Evolutionary conservation across 2,797 vertebrate genomes (phyloP), one percentile per base, ranked within the genome.

Genomic region (Delichon dasypus): DNA sequence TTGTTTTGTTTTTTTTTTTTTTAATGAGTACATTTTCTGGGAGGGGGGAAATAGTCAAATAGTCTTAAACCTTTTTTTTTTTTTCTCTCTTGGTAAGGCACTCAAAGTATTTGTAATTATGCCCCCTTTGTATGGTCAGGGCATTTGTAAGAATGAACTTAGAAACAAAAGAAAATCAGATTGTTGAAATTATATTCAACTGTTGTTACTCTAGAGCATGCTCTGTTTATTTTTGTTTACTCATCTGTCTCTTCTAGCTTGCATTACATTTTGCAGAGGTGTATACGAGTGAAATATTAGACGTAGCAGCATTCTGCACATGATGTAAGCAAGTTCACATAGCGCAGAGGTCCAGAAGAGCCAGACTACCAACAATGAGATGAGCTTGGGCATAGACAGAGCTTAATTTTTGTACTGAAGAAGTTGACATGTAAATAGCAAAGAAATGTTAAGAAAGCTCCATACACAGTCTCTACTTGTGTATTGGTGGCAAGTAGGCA

Each of bases 181-280:
- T 30, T 44, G 32, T 60, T 95, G 30, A 84, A 19, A 34, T 50
- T 64, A 66, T 42, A 44, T 44, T 85, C 67, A 67, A 47, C 45
- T 45, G 4, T 81, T 90, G 36, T 75, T 84, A 73, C n/a, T 51
- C 32, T 70, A 44, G 58, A 84, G 18, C 8, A 57, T 27, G 16
- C 21, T 73, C 78, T 57, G 17, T 89, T 95, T 88, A 62, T 86
- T 96, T 91, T 94, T 91, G 11, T 90, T 94, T 85, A 67, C 34
- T 53, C 11, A 50, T 44, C 17, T 86, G 11, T 71, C 40, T 87
- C 53, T 48, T 85, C 83, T 82, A 23, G 67, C 30, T 16, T 71
- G 34, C 48, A 76, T 42, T 81, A 45, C 40, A 67, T 85, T 73
- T 84, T 79, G 18, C 61, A 76, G 53, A 53, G 15, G 38, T 38